A percentile compares a stretch with the other conserved stretches of the same genome.
These are phyloP conservation scores for Apocheima hispidaria DNA, from an alignment of 2,888 invertebrate genomes.

Conservation along the genomic window DNA sequence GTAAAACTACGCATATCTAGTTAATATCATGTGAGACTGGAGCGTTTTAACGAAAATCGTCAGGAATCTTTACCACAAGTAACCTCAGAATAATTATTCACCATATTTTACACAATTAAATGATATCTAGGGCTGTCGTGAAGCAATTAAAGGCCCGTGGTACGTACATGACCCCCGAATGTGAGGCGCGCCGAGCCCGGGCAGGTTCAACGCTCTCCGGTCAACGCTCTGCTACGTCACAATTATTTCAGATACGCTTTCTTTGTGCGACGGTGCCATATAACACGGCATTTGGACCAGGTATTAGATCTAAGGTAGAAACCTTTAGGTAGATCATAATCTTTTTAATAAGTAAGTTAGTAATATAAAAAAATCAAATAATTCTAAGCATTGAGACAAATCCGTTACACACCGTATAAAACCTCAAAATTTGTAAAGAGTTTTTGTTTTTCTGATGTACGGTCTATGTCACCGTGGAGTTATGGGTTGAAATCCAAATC, in stretches of 20 bases:
- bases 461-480: too few relatives aligned
- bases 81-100: not conserved
- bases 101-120: slow-evolving; percentile 10
- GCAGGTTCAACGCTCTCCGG: slow-evolving; percentile 43
- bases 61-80: not conserved
- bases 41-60: too few relatives aligned
- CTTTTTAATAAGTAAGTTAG: not conserved
- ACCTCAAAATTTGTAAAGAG: too few relatives aligned
- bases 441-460: too few relatives aligned
- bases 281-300: slow-evolving; percentile 30
- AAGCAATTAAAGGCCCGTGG: slow-evolving; percentile 30
- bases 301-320: not conserved
- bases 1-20: too few relatives aligned
- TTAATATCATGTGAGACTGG: too few relatives aligned
- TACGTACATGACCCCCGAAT: slow-evolving; percentile 41
- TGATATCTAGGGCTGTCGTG: slow-evolving; percentile 18
- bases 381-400: not conserved
- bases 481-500: too few relatives aligned
- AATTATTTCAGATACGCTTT: slow-evolving; percentile 43
- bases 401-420: too few relatives aligned
- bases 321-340: not conserved
- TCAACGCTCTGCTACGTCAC: slow-evolving; percentile 35
- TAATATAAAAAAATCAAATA: not conserved
- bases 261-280: slow-evolving; percentile 31
- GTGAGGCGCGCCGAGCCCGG: slow-evolving; percentile 32